Conservation (phyloP, 92 coral and sea anemone species). For the Paragorgia papillata region DNA sequence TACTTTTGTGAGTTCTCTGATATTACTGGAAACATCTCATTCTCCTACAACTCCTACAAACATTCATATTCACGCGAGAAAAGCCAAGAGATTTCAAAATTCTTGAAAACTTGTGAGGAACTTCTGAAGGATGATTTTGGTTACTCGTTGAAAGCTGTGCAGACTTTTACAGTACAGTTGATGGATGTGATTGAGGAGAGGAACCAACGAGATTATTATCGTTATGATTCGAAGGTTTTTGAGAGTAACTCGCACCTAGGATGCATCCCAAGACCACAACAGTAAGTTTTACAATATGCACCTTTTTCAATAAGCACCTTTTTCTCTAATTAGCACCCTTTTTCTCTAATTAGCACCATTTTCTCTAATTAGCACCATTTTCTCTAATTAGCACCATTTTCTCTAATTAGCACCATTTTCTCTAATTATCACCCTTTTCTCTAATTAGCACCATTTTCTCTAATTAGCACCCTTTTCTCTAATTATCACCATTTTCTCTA, state of each 20-base stretch:
- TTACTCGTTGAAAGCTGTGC: constrained; percentile 35
- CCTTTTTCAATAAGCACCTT: too few relatives aligned
- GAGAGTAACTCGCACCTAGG: constrained; percentile 53
- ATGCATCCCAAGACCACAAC: constrained; percentile 72
- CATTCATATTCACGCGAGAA: constrained; percentile 16
- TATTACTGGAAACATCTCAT: constrained; percentile 2
- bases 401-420: too few relatives aligned
- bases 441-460: too few relatives aligned
- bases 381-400: too few relatives aligned
- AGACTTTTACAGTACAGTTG: constrained; percentile 40
- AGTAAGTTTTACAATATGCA: too few relatives aligned
- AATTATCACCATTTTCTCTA: too few relatives aligned
- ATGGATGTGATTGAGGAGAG: constrained; percentile 28
- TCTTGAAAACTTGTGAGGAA: constrained; percentile 37
- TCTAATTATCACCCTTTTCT: too few relatives aligned
- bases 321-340: too few relatives aligned
- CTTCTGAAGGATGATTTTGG: constrained; percentile 23
- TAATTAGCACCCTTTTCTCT: too few relatives aligned
- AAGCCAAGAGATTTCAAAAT: constrained; percentile 29
- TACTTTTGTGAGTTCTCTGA: constrained; percentile 11
- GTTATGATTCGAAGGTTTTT: not conserved
- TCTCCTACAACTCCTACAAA: constrained; percentile 24
- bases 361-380: too few relatives aligned
- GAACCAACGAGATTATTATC: constrained; percentile 16
- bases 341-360: too few relatives aligned